Evolutionary conservation across 2,113 vertebrate species (phyloP), one percentile per base, ranked within the genome.

Genomic region (Perca schrenkii): DNA sequence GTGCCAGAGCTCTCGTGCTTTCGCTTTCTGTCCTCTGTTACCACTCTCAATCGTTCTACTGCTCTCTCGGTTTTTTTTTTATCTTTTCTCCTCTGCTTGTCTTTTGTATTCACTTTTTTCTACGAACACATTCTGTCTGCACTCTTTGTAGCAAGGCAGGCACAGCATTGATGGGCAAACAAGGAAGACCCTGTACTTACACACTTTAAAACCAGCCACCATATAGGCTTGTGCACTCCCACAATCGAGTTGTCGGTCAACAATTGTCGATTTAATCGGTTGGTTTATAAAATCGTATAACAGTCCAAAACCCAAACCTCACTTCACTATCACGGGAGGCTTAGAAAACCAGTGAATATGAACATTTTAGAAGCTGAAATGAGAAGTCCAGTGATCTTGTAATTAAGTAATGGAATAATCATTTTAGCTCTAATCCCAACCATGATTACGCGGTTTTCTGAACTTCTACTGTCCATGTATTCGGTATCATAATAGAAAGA

Each of bases 21-120:
- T 50, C 28, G 62, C 15, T 43, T 43, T 28, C 10, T 13, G 10
- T 63, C 58, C 28, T 47, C 13, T 52, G 46, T 11, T 6, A 28
- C 76, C 78, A 50, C 74, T 34, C 66, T 68, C n/a, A 62, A 49
- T 46, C 56, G 68, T 12, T 82, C 62, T 73, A 58, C 58, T 54
- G 63, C 58, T 49, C 46, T 75, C 50, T 82, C 22, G 0, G 0
- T 76, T 78, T 82, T 61, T 74, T 62, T 40, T 43, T 43, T 10
- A 36, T 78, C 28, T 34, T 13, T 6, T 62, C 69, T n/a, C 22
- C 50, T 46, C 50, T n/a, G 6, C 56, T 73, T 31, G 47, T 56
- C 72, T 74, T 75, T 69, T 47, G 21, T 52, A 19, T 40, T 49
- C 14, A 52, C 14, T 52, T 15, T n/a, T 69, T 58, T 71, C 40